Base-by-base conservation (phyloP, 1,140 invertebrate genomes). In the Metaphire vulgaris region DNA sequence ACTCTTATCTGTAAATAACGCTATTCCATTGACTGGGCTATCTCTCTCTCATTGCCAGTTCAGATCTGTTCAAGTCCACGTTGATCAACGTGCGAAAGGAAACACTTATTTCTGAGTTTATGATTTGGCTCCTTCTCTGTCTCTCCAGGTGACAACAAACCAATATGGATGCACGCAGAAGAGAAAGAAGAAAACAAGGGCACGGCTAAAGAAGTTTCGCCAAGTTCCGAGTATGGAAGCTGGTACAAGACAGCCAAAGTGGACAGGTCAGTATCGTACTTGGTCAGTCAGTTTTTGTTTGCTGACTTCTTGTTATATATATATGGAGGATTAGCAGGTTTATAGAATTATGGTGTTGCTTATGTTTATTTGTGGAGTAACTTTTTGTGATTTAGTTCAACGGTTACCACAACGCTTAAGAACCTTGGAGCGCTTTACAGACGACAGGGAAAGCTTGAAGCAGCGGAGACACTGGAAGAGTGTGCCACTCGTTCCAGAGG, bases 201-300 rank as follows among this genome's bases (percentile, higher is more conserved):
- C 80, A 91, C 93, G 83, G 93, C 94, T 84, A 92, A 93, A 82
- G 95, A 96, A 56, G 41, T 56, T 6, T 56, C 41, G 41, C 41
- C 41, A 56, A 56, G 41, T 56, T 56, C 41, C 41, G 41, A 30
- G 83, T 97, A 97, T 83, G 95, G 95, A 29, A 94, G 94, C 1
- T 98, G 96, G 96, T 95, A 98, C 82, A 98, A 98, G 88, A 94
- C 96, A 34, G 94, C 95, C n/a, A 98, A 98, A 89, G 95, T 98
- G 69, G 96, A 98, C 85, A 97, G 94, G 33, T 88, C 80, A 68
- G 79, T 77, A 14, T n/a, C n/a, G n/a, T n/a, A n/a, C n/a, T n/a
- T n/a, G n/a, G n/a, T n/a, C n/a, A n/a, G n/a, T n/a, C n/a, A n/a
- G n/a, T n/a, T n/a, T n/a, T n/a, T n/a, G n/a, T n/a, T n/a, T n/a